Conservation (phyloP, 2,113 vertebrate genomes). For the Coptodon rendalli region DNA sequence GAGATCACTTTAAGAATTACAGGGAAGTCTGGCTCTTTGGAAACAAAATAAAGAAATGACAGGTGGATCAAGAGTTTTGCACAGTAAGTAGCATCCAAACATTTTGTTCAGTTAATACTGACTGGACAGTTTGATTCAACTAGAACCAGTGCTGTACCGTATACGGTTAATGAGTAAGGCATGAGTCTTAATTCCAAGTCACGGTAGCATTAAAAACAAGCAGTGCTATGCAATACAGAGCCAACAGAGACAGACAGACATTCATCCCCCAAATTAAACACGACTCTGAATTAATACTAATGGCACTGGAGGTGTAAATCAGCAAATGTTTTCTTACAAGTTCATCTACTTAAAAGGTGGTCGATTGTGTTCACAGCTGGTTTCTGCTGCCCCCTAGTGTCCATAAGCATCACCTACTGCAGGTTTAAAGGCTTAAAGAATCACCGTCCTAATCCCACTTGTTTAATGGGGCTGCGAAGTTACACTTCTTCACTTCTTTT, state of each 20-base stretch:
- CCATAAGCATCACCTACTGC: background rate
- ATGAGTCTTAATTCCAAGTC: background rate
- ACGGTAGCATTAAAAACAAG: background rate
- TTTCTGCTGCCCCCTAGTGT: background rate
- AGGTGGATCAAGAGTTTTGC: background rate
- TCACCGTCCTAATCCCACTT: background rate
- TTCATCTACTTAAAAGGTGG: background rate
- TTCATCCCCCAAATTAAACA: background rate
- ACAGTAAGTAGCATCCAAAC: background rate
- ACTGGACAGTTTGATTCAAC: background rate
- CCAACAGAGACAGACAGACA: background rate
- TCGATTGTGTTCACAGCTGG: background rate
- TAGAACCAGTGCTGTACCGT: background rate
- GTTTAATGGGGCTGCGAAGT: background rate
- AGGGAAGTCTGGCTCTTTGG: background rate
- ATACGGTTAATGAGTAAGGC: background rate
- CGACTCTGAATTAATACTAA: background rate
- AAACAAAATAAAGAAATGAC: background rate
- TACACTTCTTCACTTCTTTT: background rate
- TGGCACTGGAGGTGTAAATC: background rate
- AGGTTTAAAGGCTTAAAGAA: background rate
- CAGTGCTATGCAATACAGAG: background rate
- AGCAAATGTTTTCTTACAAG: background rate
- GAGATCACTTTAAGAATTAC: background rate
- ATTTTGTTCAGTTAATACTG: background rate